These are phyloP conservation scores for Sardinella longiceps DNA, from an alignment of 2,797 vertebrate genomes.

Conservation along the genomic window DNA sequence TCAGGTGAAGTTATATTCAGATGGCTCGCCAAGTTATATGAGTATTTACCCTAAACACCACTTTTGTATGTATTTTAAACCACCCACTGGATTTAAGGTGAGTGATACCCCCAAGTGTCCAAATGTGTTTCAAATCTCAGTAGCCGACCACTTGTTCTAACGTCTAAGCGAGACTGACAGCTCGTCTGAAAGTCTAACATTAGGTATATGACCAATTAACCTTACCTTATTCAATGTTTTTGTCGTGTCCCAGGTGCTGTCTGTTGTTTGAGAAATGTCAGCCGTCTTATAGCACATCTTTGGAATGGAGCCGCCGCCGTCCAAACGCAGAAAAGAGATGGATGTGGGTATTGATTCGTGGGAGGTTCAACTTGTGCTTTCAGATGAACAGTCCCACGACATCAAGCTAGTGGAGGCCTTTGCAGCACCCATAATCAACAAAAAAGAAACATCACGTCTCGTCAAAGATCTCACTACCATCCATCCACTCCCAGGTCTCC, in stretches of 20 bases:
- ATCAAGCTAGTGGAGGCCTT: conserved; percentile 75
- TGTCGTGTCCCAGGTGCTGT: background rate
- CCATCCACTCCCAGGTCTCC: conserved; percentile 72
- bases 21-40: background rate
- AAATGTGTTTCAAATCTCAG: background rate
- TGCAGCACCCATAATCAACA: conserved; percentile 79
- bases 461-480: conserved; percentile 71
- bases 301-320: conserved; percentile 72
- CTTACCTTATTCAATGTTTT: background rate
- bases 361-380: conserved; percentile 78
- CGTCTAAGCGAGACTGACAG: background rate
- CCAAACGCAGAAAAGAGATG: conserved; percentile 69
- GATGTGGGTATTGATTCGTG: conserved; percentile 58
- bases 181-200: background rate
- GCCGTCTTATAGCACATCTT: background rate
- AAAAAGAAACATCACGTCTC: conserved; percentile 80
- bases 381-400: conserved; percentile 74
- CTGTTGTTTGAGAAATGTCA: background rate
- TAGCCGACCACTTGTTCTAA: background rate
- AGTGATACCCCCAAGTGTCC: background rate
- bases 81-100: background rate
- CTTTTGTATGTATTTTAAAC: background rate
- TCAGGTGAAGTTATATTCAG: background rate
- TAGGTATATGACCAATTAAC: background rate
- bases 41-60: background rate